Percentiles rank a stretch among this genome's conserved stretches.
Evolutionary conservation across 2,888 invertebrate genomes (phyloP).

Genomic region (Polylopha cassiicola): DNA sequence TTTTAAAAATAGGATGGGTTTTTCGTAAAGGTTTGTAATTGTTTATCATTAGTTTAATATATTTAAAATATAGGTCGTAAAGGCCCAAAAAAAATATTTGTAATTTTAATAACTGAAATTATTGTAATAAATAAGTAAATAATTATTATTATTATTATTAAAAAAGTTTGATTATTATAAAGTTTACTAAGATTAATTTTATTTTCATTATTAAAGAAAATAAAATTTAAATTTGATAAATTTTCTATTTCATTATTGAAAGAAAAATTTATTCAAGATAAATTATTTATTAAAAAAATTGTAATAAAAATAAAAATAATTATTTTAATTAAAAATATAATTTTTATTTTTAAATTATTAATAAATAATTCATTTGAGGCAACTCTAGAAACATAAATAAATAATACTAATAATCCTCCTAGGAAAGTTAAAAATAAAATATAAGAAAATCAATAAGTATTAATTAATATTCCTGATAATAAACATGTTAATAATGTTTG

Average conservation of each 20-base stretch:
- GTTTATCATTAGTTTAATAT: slow-evolving; percentile 63
- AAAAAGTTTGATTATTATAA: slow-evolving; percentile 70
- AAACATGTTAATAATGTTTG: slow-evolving; percentile 71
- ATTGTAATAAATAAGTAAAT: slow-evolving; percentile 78
- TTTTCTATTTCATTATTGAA: slow-evolving; percentile 45
- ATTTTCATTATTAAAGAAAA: slow-evolving; percentile 54
- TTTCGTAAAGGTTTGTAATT: slow-evolving; percentile 56
- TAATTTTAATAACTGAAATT: slow-evolving; percentile 78
- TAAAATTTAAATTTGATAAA: slow-evolving; percentile 28
- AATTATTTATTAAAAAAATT: slow-evolving; percentile 37
- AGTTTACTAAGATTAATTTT: slow-evolving; percentile 70
- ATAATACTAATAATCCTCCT: slow-evolving; percentile 80
- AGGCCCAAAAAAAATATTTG: slow-evolving; percentile 72
- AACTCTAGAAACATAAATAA: slow-evolving; percentile 80
- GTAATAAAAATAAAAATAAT: slow-evolving; percentile 33
- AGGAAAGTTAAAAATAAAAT: slow-evolving; percentile 79
- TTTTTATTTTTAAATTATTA: slow-evolving; percentile 38
- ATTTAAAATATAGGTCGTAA: slow-evolving; percentile 54
- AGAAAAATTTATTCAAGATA: slow-evolving; percentile 48
- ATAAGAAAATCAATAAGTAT: slow-evolving; percentile 78
- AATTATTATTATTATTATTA: slow-evolving; percentile 72
- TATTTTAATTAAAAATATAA: slow-evolving; percentile 32
- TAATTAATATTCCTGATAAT: slow-evolving; percentile 63
- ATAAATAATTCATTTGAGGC: slow-evolving; percentile 79
- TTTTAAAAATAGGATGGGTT: slow-evolving; percentile 72